Evolutionary conservation across 2,113 vertebrate genomes (phyloP).

Genomic region (Myxocyprinus asiaticus): DNA sequence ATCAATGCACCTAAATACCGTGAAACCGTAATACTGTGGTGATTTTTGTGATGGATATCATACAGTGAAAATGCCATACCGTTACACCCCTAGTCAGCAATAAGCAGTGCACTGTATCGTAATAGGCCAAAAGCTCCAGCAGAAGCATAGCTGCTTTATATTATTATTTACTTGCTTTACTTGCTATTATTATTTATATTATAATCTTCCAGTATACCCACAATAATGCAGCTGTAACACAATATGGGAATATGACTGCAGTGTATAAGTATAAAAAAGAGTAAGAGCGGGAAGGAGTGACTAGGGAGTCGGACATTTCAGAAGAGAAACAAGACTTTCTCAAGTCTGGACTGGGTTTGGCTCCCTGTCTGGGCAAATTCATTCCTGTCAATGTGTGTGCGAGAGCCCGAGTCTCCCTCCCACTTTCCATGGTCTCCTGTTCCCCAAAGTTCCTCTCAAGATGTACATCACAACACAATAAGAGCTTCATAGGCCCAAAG

Average conservation of each 20-base stretch:
- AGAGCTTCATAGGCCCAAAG: background rate
- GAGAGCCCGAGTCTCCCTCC: slow-evolving; percentile 27
- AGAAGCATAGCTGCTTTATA: slow-evolving; percentile 68
- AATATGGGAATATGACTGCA: slow-evolving; percentile 17
- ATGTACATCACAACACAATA: background rate
- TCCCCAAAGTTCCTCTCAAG: slow-evolving; percentile 8
- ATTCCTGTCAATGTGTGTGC: slow-evolving; percentile 63
- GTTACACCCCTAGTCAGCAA: too few species aligned
- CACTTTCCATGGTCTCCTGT: slow-evolving; percentile 62
- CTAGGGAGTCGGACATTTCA: slow-evolving; percentile 39
- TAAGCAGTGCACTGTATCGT: too few species aligned
- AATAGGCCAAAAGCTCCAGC: slow-evolving; percentile 24
- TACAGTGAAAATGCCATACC: too few species aligned
- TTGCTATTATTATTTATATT: too few species aligned
- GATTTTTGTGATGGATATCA: too few species aligned
- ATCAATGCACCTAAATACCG: too few species aligned
- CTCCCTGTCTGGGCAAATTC: slow-evolving; percentile 72
- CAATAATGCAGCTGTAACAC: slow-evolving; percentile 38
- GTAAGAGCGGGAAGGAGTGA: slow-evolving; percentile 54
- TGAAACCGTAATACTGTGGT: too few species aligned
- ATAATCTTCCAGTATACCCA: slow-evolving; percentile 61
- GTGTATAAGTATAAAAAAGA: slow-evolving; percentile 51
- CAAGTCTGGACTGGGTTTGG: slow-evolving; percentile 63
- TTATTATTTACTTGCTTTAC: slow-evolving; percentile 71
- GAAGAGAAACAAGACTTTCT: slow-evolving; percentile 51